Evolutionary conservation across 2,797 vertebrate species (phyloP).

Genomic region (Paramormyrops hopkinsi): DNA sequence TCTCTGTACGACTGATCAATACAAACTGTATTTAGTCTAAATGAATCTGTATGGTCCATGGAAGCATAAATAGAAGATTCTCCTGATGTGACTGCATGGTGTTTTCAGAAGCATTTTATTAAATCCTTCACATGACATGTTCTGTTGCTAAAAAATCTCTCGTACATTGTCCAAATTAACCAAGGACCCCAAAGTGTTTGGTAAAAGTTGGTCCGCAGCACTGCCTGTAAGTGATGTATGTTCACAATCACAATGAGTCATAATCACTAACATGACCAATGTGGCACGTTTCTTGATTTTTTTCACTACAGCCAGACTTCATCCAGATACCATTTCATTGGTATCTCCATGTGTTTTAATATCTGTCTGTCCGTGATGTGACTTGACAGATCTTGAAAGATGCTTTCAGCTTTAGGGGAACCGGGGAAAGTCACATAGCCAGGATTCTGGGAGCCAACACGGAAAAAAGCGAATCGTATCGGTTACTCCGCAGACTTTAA

Average conservation of each 20-base stretch:
- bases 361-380: not conserved
- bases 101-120: not conserved
- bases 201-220: not conserved
- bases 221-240: not conserved
- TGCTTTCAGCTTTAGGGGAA: not conserved
- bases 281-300: conserved; percentile 14
- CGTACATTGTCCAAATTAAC: not conserved
- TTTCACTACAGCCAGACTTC: not conserved
- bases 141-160: not conserved
- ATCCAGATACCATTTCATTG: not conserved
- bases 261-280: not conserved
- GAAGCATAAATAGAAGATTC: not conserved
- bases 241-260: not conserved
- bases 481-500: conserved; percentile 38
- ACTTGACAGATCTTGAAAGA: not conserved
- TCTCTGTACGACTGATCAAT: not conserved
- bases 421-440: not conserved
- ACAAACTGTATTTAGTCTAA: not conserved
- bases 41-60: not conserved
- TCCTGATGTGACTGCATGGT: not conserved
- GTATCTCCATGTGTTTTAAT: not conserved
- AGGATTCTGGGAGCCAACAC: not conserved
- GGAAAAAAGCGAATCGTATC: not conserved
- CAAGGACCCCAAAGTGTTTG: not conserved
- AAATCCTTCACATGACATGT: not conserved